Conservation (phyloP, 2,888 invertebrate species). For the Physocephala rufipes region DNA sequence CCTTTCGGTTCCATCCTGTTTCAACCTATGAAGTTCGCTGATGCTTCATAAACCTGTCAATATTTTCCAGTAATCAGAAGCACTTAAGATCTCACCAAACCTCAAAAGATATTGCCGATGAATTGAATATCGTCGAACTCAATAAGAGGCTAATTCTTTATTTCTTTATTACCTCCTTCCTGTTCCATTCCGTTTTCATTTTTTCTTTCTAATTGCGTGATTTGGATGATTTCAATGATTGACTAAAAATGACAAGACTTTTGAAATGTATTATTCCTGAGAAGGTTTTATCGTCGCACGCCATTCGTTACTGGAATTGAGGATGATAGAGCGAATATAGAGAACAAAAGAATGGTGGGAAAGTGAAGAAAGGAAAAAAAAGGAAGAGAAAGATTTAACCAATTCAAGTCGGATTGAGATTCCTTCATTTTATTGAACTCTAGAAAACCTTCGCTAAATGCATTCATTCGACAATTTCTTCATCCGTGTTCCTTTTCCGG, state of each 20-base stretch:
- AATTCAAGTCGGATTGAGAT: background rate
- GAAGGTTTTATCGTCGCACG: background rate
- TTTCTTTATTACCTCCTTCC: too few relatives aligned
- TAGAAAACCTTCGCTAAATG: background rate
- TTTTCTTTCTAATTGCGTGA: constrained; percentile 25
- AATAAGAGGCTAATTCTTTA: constrained; percentile 5
- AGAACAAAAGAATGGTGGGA: background rate
- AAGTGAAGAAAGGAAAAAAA: background rate
- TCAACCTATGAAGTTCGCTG: too few relatives aligned
- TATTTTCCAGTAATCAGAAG: too few relatives aligned
- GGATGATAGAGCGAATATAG: background rate
- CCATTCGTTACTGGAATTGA: background rate
- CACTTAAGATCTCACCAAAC: too few relatives aligned
- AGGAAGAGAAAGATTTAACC: background rate
- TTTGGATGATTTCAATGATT: constrained; percentile 12
- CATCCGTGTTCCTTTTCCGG: background rate
- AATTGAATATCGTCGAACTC: constrained; percentile 15
- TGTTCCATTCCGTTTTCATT: too few relatives aligned
- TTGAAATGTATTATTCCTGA: background rate
- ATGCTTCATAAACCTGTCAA: too few relatives aligned
- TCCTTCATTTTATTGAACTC: background rate
- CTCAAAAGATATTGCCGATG: background rate
- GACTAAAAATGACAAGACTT: background rate
- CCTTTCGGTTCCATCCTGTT: too few relatives aligned
- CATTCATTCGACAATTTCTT: background rate